phyloP scores from a whole-genome alignment of 2,113 vertebrate genomes.

The Oenanthe oenanthe region DNA sequence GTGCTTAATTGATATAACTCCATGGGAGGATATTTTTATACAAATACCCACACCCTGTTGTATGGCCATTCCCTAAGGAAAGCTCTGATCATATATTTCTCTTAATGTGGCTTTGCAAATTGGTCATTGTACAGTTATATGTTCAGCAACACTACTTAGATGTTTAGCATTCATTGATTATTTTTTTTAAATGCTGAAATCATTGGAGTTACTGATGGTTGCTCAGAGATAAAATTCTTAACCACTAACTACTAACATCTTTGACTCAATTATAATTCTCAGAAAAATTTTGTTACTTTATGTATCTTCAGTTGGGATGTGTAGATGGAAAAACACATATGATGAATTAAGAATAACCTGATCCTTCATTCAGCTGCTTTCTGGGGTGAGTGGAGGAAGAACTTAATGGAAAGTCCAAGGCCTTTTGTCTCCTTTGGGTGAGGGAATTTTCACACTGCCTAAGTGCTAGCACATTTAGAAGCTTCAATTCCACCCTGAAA shows the following conservation, averaged over 20 bases:
- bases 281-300: background rate
- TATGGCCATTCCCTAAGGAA: background rate
- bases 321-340: background rate
- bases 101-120: constrained; percentile 26
- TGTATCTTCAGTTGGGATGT: background rate
- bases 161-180: constrained; percentile 38
- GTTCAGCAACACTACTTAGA: constrained; percentile 1
- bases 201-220: background rate
- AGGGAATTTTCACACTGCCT: background rate
- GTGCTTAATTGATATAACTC: constrained; percentile 23
- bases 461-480: background rate
- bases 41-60: constrained; percentile 1
- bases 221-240: constrained; percentile 22
- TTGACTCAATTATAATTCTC: constrained; percentile 1
- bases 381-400: background rate
- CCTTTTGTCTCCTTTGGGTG: background rate
- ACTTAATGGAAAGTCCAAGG: constrained; percentile 5
- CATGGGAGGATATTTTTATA: constrained; percentile 27
- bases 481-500: background rate
- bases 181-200: constrained; percentile 14
- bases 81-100: constrained; percentile 32
- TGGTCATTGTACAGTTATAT: background rate
- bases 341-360: background rate
- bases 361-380: background rate
- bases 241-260: background rate